These are phyloP conservation scores for Andrena fulva DNA, from an alignment of 2,888 invertebrate species.

Conservation along the genomic window DNA sequence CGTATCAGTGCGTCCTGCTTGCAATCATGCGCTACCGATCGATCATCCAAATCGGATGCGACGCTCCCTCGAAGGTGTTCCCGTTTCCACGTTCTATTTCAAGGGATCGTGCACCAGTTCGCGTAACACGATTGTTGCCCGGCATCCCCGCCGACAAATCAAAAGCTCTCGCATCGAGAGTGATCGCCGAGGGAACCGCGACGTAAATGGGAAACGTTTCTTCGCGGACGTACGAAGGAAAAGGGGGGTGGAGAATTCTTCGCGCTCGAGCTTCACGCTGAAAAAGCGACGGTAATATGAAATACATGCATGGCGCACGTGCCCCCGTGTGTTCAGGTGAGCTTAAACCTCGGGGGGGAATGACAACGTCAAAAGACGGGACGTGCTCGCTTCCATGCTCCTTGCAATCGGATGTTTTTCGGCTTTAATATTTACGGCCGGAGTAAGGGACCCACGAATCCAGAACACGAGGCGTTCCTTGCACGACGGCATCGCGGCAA, in stretches of 20 bases:
- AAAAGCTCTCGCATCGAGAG: neutral
- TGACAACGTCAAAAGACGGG: constrained; percentile 41
- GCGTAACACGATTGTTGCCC: neutral
- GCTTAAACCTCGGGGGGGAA: constrained; percentile 40
- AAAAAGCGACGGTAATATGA: constrained; percentile 33
- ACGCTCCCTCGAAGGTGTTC: neutral
- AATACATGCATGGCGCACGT: constrained; percentile 40
- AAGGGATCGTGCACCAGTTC: neutral
- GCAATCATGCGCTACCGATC: neutral
- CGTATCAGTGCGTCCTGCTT: neutral
- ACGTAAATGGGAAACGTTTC: neutral
- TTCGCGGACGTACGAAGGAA: too few relatives aligned
- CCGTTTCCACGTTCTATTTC: neutral
- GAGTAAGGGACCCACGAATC: constrained; percentile 30
- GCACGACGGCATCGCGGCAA: neutral
- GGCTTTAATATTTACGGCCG: constrained; percentile 38
- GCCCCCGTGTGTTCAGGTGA: constrained; percentile 16
- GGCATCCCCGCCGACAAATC: neutral
- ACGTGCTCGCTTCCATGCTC: constrained; percentile 39
- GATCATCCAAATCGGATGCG: neutral
- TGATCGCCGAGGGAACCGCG: neutral
- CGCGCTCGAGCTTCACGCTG: neutral
- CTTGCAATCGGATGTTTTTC: constrained; percentile 48
- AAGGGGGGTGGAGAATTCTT: neutral
- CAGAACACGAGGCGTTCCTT: neutral